Conservation (phyloP, 2,113 vertebrate species). For the Tyrannus savana region DNA sequence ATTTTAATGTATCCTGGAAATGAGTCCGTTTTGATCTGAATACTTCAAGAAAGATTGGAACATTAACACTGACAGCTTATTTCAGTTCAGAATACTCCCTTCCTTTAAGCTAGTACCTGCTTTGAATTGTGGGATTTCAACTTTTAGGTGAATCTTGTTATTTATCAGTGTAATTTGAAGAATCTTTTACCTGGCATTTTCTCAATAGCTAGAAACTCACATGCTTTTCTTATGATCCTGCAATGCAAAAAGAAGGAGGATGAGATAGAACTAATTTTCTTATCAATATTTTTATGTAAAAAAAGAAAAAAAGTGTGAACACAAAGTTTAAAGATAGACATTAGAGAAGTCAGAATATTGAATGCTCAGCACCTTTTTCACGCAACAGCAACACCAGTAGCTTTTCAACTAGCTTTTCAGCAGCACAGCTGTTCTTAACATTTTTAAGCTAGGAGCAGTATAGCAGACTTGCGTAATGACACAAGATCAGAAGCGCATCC, state of each 20-base stretch:
- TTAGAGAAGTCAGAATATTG: background rate
- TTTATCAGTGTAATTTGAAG: background rate
- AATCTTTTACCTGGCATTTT: background rate
- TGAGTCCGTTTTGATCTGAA: background rate
- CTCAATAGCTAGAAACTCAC: background rate
- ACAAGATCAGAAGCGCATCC: constrained; percentile 60
- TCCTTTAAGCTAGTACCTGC: background rate
- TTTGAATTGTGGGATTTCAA: background rate
- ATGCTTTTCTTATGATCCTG: background rate
- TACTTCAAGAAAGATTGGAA: background rate
- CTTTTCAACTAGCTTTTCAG: background rate
- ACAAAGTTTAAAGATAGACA: background rate
- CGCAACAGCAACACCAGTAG: background rate
- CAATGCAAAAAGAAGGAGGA: background rate
- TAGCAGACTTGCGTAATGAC: constrained; percentile 36
- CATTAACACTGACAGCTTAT: background rate
- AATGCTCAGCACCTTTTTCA: background rate
- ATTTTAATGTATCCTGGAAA: background rate
- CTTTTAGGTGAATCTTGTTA: background rate
- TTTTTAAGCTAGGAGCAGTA: constrained; percentile 20
- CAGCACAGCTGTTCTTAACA: constrained; percentile 31
- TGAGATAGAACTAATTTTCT: background rate
- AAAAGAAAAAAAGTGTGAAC: background rate
- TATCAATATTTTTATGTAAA: background rate
- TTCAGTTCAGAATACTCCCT: background rate